Conservation (phyloP, 37 sponge, comb jelly and placozoan species). For the Mnemiopsis leidyi region DNA sequence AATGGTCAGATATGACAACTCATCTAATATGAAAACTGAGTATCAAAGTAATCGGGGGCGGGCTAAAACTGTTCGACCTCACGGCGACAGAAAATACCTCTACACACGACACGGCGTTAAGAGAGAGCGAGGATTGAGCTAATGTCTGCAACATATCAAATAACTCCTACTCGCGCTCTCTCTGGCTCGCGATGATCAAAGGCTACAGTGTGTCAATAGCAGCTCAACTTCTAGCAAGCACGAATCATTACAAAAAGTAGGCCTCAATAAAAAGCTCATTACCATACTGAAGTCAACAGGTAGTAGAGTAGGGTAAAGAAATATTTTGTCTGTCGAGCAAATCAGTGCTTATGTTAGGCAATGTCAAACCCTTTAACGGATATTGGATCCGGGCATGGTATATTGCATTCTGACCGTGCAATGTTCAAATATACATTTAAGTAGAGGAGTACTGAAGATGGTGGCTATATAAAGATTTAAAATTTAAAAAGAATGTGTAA, state of each 20-base stretch:
- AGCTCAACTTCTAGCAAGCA: not conserved
- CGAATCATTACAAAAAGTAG: slow-evolving; percentile 11
- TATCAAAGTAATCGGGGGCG: not conserved
- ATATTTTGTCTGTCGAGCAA: too few species aligned
- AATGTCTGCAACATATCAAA: not conserved
- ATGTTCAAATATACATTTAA: too few species aligned
- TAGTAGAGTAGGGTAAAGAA: too few species aligned
- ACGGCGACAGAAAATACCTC: not conserved
- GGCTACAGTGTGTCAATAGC: not conserved
- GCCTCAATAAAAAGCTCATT: slow-evolving; percentile 37
- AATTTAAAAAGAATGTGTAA: too few species aligned
- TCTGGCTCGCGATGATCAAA: not conserved
- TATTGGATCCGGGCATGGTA: too few species aligned
- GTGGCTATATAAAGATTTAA: not conserved
- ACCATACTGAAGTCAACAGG: not conserved
- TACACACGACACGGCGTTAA: not conserved
- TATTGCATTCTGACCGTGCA: not conserved
- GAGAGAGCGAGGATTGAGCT: not conserved
- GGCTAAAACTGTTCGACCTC: too few species aligned
- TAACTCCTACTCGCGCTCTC: not conserved
- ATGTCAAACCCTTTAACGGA: too few species aligned
- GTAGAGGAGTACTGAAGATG: not conserved
- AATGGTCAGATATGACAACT: too few species aligned
- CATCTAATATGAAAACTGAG: not conserved
- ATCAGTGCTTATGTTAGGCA: too few species aligned